Evolutionary conservation across 2,888 invertebrate species (phyloP), one percentile per base, ranked within the genome.

Genomic region (Carcina quercana): DNA sequence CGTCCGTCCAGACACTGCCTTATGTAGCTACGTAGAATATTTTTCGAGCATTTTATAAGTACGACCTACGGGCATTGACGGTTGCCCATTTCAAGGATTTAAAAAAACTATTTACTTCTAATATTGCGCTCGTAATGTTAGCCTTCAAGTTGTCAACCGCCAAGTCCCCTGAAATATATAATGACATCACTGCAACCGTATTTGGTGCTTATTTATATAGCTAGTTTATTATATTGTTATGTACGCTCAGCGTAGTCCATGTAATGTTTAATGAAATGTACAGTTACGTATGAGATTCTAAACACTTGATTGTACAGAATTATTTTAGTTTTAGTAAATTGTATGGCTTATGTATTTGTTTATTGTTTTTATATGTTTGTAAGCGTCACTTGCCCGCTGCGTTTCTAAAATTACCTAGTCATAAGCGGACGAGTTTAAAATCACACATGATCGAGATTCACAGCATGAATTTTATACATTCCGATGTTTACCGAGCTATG

Each of bases 281-380:
- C 82, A 82, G 82, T 83, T 83, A 83, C 82, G 71, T 68, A 75
- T 83, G 82, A 83, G 82, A 83, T 83, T 83, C 66, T 59, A 59
- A 56, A 50, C 50, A 50, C 53, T 61, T 60, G 56, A 63, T 62
- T 74, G 65, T 73, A 73, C 68, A 72, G 64, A 60, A 48, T 58
- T 26, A 40, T 34, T 42, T 34, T n/a, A 29, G 35, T 39, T 44
- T 28, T 44, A 40, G 43, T 33, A 32, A 43, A 40, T n/a, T 38
- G 24, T 38, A 36, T 38, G 38, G 35, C 30, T 37, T 43, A 42
- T 28, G 33, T 39, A 35, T 24, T 6, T 34, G 40, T 34, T 30
- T 36, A 12, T 29, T 25, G 40, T 30, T 37, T 19, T 14, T n/a
- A 7, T 32, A 37, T 37, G 31, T 38, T 24, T 28, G 32, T 27